Percentiles rank a stretch among this genome's conserved stretches.
Conservation (phyloP, 1,140 invertebrate species). For the Conopomorpha cramerella region DNA sequence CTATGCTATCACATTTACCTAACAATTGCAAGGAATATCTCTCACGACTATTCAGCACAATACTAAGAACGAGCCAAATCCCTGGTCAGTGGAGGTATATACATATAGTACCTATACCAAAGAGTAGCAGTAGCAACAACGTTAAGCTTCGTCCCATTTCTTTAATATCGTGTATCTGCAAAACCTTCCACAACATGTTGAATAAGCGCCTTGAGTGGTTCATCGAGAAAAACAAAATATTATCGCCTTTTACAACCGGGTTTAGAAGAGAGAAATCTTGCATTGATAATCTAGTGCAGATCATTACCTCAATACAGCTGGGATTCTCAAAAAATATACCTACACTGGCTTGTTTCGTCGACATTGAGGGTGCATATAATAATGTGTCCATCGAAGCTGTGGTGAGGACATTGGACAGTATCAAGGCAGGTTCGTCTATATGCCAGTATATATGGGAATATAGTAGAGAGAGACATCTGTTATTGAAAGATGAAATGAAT, state of each 20-base stretch:
- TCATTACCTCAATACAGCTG: conserved; percentile 13
- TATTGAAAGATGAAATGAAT: conserved; percentile 5
- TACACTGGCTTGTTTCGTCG: conserved; percentile 14
- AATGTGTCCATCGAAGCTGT: conserved; percentile 9
- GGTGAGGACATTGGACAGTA: conserved; percentile 8
- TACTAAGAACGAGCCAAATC: conserved; percentile 2
- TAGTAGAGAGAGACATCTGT: conserved; percentile 12
- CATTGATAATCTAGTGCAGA: conserved; percentile 8
- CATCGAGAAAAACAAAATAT: conserved; percentile 12
- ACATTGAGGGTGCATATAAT: conserved; percentile 17
- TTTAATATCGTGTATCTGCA: conserved; percentile 15
- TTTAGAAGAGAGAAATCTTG: conserved; percentile 14
- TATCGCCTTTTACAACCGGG: conserved; percentile 10
- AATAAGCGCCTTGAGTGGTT: conserved; percentile 14
- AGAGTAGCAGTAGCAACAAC: background rate
- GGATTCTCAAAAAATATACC: conserved; percentile 12
- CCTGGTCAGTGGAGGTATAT: conserved; percentile 9
- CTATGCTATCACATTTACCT: conserved; percentile 15
- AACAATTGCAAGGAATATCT: conserved; percentile 4
- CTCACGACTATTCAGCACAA: conserved; percentile 8
- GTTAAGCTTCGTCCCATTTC: conserved; percentile 14
- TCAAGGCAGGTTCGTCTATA: conserved; percentile 7
- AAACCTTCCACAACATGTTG: conserved; percentile 17
- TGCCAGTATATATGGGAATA: conserved; percentile 13
- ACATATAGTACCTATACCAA: conserved; percentile 9